A percentile compares a stretch with the other conserved stretches of the same genome.
phyloP scores from a whole-genome alignment of 2,888 invertebrate genomes.

The Clistopyga incitator region DNA sequence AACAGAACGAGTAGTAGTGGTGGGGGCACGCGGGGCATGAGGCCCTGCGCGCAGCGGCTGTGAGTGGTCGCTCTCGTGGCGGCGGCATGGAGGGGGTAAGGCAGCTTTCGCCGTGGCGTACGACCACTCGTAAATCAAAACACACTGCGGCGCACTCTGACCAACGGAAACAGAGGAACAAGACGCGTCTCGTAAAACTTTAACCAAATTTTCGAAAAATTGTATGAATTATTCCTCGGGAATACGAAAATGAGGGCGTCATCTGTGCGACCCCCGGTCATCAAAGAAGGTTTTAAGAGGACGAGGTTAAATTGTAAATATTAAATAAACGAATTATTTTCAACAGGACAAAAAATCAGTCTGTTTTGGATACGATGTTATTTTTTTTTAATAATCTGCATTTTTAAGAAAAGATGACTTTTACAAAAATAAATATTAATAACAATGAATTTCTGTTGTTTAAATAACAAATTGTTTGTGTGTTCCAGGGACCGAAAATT shows the following conservation, averaged over 20 bases:
- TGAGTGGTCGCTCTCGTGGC: slow-evolving; percentile 22
- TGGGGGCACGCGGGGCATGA: slow-evolving; percentile 29
- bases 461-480: too few species aligned
- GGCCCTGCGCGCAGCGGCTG: slow-evolving; percentile 42
- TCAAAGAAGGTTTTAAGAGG: too few species aligned
- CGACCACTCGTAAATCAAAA: slow-evolving; percentile 77
- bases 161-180: slow-evolving; percentile 39
- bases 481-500: too few species aligned
- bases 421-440: too few species aligned
- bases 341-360: too few species aligned
- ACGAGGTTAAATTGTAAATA: too few species aligned
- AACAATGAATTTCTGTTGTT: too few species aligned
- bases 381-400: too few species aligned
- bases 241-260: slow-evolving; percentile 1
- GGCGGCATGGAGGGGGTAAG: slow-evolving; percentile 34
- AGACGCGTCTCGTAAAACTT: slow-evolving; percentile 69
- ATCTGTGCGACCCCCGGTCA: background rate
- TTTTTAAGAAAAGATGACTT: too few species aligned
- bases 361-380: too few species aligned
- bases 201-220: slow-evolving; percentile 61
- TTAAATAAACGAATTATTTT: too few species aligned
- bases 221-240: slow-evolving; percentile 2
- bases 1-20: slow-evolving; percentile 28
- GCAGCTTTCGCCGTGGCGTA: slow-evolving; percentile 71
- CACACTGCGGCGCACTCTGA: slow-evolving; percentile 41